Percentiles rank a stretch among this genome's conserved stretches.
phyloP scores from a whole-genome alignment of 2,888 invertebrate genomes.

The Campaea margaritaria region DNA sequence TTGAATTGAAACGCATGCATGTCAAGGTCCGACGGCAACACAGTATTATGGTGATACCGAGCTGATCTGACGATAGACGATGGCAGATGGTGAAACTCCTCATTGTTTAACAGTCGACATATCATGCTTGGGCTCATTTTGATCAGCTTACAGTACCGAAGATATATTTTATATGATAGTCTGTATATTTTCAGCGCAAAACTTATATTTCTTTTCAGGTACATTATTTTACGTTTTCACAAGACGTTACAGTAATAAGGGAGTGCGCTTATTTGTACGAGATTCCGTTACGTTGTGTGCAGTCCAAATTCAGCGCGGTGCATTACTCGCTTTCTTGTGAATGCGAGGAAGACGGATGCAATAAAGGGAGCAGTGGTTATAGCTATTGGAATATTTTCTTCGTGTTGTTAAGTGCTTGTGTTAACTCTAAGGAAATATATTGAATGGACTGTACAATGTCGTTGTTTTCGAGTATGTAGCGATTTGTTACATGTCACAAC shows the following conservation, averaged over 20 bases:
- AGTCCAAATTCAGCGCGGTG: constrained; percentile 64
- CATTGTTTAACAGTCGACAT: no score
- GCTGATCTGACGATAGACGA: no score
- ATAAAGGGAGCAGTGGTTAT: constrained; percentile 45
- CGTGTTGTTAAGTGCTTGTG: background rate
- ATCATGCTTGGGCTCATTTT: no score
- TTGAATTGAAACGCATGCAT: no score
- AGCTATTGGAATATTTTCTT: constrained; percentile 7
- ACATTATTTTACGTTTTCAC: constrained; percentile 62
- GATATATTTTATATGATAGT: no score
- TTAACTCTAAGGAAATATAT: constrained; percentile 14
- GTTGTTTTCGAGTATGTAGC: no score
- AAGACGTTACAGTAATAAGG: constrained; percentile 62
- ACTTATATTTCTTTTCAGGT: constrained; percentile 53
- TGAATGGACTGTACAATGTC: background rate
- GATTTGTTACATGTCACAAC: no score
- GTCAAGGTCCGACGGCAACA: no score
- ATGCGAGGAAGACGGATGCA: constrained; percentile 70
- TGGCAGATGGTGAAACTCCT: no score
- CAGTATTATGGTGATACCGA: no score
- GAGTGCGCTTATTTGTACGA: constrained; percentile 72
- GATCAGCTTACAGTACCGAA: no score
- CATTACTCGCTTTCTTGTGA: constrained; percentile 73
- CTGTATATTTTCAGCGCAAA: no score
- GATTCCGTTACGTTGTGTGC: constrained; percentile 55